Evolutionary conservation across 2,113 vertebrate genomes (phyloP), one percentile per base, ranked within the genome.

Genomic region (Rhinoderma darwinii): DNA sequence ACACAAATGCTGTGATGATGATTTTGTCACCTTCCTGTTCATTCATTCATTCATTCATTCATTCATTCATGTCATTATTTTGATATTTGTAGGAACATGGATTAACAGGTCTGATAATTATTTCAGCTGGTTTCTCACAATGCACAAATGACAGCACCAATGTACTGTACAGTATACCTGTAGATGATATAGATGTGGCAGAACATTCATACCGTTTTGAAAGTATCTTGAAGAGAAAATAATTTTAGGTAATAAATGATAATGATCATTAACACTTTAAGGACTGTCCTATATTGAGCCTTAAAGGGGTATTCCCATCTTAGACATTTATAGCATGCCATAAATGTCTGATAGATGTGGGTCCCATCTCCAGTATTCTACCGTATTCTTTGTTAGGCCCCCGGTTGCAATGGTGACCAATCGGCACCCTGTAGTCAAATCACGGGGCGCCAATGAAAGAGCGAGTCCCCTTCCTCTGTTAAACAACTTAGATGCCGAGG

Each of bases 11-110:
- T 70, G 43, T 6, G 44, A 51, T 77, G 54, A 80, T 35, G 18
- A 68, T 66, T 85, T 17, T 50, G 66, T 85, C 74, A 47, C 27
- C 74, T 51, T 41, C 18, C 51, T 37, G 37, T 47, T 63, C 54
- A 43, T 59, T 76, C 44, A 56, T 56, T 84, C 39, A 20, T 61
- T n/a, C n/a, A n/a, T n/a, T n/a, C n/a, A n/a, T 47, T 63, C 54
- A 43, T 59, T 76, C 44, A 56, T 56, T 84, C 39, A 20, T 61
- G 39, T 6, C 41, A 70, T 70, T 4, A 32, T 20, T 47, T 30
- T 44, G 11, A 66, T 68, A 70, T 22, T 50, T 47, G 41, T 35
- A 50, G 27, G 37, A 50, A 30, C 37, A 72, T 22, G 68, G 37
- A 72, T 39, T 41, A 25, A 72, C 35, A 72, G 11, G 17, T 25